Percentiles rank a stretch among this genome's conserved stretches.
Conservation (phyloP, 2,113 vertebrate genomes). For the Sula dactylatra region DNA sequence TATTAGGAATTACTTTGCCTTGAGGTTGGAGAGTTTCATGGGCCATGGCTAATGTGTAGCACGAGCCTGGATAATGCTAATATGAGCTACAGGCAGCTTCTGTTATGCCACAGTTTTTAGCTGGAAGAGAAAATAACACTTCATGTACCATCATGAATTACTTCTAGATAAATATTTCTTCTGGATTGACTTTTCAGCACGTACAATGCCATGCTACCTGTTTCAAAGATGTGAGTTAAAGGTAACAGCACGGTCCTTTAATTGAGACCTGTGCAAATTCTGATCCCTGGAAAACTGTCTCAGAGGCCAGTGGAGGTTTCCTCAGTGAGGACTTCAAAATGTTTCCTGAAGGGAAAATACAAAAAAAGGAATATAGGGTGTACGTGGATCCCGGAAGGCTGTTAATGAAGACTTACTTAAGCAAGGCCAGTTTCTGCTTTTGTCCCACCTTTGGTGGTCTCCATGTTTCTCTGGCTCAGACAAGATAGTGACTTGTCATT, state of each 20-base stretch:
- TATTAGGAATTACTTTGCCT: conserved; percentile 33
- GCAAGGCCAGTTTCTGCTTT: background rate
- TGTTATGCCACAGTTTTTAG: background rate
- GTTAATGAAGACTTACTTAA: background rate
- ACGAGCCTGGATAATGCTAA: background rate
- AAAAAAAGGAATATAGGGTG: background rate
- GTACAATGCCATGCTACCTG: background rate
- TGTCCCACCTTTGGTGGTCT: background rate
- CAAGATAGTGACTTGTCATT: background rate
- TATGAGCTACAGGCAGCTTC: background rate
- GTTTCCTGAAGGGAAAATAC: background rate
- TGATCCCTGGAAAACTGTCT: background rate
- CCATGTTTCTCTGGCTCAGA: background rate
- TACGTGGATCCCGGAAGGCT: background rate
- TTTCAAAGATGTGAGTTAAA: background rate
- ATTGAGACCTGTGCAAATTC: background rate
- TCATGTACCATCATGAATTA: background rate
- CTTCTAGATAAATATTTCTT: background rate
- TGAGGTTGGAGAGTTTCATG: conserved; percentile 14
- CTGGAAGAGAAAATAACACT: background rate
- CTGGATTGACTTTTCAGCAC: background rate
- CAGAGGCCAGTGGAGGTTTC: background rate
- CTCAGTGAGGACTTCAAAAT: background rate
- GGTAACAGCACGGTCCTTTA: background rate
- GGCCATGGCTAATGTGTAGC: conserved; percentile 31